Conservation (phyloP, 2,888 invertebrate genomes). For the Nemurella pictetii region DNA sequence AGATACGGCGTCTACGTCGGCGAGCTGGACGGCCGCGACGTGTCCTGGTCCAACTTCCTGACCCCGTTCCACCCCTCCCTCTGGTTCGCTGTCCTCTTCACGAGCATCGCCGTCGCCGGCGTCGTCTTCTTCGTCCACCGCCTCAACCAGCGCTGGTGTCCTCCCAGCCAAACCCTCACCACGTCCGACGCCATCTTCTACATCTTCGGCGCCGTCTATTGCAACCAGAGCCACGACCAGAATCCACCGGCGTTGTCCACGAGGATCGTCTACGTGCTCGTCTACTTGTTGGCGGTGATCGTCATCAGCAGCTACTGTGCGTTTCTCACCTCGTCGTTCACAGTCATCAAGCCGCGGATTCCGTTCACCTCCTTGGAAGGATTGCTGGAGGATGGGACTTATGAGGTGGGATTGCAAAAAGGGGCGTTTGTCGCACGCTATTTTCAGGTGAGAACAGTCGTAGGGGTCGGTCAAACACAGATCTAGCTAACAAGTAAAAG, state of each 20-base stretch:
- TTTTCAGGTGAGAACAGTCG: too few relatives aligned
- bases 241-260: constrained; percentile 12
- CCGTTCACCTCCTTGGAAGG: constrained; percentile 1
- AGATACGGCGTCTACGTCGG: too few relatives aligned
- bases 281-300: constrained; percentile 14
- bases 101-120: too few relatives aligned
- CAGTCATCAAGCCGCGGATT: constrained; percentile 2
- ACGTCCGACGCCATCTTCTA: constrained; percentile 7
- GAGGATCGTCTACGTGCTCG: constrained; percentile 20
- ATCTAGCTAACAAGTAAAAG: too few relatives aligned
- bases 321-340: constrained; percentile 24
- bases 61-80: too few relatives aligned
- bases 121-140: not conserved
- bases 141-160: not conserved
- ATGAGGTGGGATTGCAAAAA: too few relatives aligned
- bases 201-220: constrained; percentile 28
- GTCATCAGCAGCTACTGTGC: constrained; percentile 29
- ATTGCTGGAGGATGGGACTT: too few relatives aligned
- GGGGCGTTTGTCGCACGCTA: too few relatives aligned
- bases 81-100: too few relatives aligned
- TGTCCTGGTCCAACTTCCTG: too few relatives aligned
- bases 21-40: too few relatives aligned
- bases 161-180: not conserved
- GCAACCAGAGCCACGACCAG: constrained; percentile 9
- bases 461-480: too few relatives aligned